Base-by-base conservation (phyloP, 2,888 invertebrate species). In the Bimastos eiseni region DNA sequence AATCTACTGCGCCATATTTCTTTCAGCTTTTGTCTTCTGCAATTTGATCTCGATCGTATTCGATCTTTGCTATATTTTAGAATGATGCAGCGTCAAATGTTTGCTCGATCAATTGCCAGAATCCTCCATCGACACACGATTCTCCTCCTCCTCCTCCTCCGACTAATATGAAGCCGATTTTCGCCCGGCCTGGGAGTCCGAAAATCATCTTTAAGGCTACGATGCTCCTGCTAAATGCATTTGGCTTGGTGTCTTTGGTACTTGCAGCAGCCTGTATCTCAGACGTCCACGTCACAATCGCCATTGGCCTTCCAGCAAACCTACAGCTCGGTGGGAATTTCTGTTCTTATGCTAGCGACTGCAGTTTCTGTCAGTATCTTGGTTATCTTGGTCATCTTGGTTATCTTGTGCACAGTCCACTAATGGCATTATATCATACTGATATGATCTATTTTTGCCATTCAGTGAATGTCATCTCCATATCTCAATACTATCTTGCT, bases 41-140 rank as follows among this genome's bases (percentile, higher is more conserved):
- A 70, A 70, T 70, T 70, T 70, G n/a, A 70, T 70, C 70, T 70
- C n/a, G 70, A 70, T 70, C 70, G n/a, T 70, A 70, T 70, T 70
- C n/a, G 70, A 70, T 70, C 70, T n/a, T 70, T 70, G 70, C 70
- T n/a, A 4, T 70, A n/a, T 70, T 70, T 70, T n/a, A 70, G 70
- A 70, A 70, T n/a, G 70, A 70, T n/a, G 70, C 70, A 70, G 70
- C 70, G 11, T n/a, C 70, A 70, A 70, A 30, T 70, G 70, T 70
- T 70, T 70, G 70, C 70, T 70, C 70, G 70, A n/a, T 70, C 70
- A 70, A 70, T 70, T 70, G 70, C 70, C 70, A 70, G 70, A n/a
- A n/a, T 70, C 70, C 17, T 70, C 30, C 70, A n/a, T 70, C 70
- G 70, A 70, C 70, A 70, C 70, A n/a, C n/a, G 70, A 70, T 70